Evolutionary conservation across 2,113 vertebrate species (phyloP).

Genomic region (Brachypodius melanocephalos): DNA sequence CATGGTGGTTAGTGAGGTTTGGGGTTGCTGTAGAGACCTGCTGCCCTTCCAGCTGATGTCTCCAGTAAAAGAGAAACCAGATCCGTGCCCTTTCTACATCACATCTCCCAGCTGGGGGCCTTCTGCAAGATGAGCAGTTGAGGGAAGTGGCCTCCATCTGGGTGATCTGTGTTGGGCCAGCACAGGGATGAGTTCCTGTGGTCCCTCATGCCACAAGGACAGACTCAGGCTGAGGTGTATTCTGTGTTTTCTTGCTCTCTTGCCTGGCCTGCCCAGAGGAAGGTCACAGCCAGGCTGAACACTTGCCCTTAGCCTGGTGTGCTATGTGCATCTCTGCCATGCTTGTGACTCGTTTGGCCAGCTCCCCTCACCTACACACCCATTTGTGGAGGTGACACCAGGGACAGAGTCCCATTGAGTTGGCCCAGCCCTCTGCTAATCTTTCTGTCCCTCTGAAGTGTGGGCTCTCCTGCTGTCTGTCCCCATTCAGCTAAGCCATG

Average conservation of each 20-base stretch:
- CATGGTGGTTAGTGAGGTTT: not conserved
- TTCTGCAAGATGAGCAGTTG: not conserved
- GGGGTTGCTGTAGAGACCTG: not conserved
- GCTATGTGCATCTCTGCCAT: accelerated
- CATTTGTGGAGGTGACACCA: accelerated
- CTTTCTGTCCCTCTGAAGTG: not conserved
- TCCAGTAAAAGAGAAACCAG: not conserved
- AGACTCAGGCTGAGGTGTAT: not conserved
- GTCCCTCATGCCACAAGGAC: accelerated
- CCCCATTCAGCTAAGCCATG: slow-evolving; percentile 48
- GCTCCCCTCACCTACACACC: not conserved
- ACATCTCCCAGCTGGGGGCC: not conserved
- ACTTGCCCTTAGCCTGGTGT: not conserved
- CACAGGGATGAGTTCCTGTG: not conserved
- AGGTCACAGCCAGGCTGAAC: not conserved
- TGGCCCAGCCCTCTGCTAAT: not conserved
- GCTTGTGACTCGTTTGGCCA: accelerated
- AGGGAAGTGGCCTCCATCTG: not conserved
- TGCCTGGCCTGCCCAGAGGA: not conserved
- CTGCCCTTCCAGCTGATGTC: not conserved
- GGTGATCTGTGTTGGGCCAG: not conserved
- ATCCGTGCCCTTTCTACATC: not conserved
- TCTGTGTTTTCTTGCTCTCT: not conserved
- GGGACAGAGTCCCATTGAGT: not conserved
- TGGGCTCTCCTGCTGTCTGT: slow-evolving; percentile 33